These are phyloP conservation scores for Actinostola sp. DNA, from an alignment of 92 coral and sea anemone genomes.

Conservation along the genomic window DNA sequence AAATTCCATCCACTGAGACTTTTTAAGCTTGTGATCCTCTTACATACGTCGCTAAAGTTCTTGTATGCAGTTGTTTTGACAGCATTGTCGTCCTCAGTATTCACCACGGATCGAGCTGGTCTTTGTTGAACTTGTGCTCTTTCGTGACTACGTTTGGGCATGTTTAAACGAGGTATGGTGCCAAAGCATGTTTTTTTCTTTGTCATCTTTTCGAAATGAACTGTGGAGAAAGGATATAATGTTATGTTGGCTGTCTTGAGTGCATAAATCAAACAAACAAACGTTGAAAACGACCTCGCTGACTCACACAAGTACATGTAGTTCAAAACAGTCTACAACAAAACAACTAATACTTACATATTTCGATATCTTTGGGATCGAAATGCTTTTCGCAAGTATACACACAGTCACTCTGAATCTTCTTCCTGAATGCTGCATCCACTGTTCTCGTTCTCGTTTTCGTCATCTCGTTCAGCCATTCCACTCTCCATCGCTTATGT, in stretches of 20 bases:
- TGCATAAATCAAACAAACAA: too few species aligned
- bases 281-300: too few species aligned
- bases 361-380: conserved; percentile 28
- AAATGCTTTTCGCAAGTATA: conserved; percentile 52
- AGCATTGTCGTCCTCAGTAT: background rate
- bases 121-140: conserved; percentile 22
- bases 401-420: conserved; percentile 41
- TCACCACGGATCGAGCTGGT: conserved; percentile 25
- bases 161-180: conserved; percentile 38
- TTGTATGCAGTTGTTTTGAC: conserved; percentile 14
- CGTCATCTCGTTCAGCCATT: conserved; percentile 46
- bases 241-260: background rate
- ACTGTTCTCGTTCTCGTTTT: conserved; percentile 39
- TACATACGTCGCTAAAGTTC: conserved; percentile 16
- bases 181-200: conserved; percentile 35
- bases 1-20: conserved; percentile 31
- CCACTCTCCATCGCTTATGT: conserved; percentile 37
- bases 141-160: conserved; percentile 50
- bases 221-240: conserved; percentile 8
- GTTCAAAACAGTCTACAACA: background rate
- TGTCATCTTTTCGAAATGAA: conserved; percentile 27
- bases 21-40: conserved; percentile 20
- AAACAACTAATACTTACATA: conserved; percentile 30
- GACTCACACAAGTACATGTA: background rate
- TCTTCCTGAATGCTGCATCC: conserved; percentile 26